Evolutionary conservation across 2,888 invertebrate species (phyloP).

Genomic region (Chouioia cunea): DNA sequence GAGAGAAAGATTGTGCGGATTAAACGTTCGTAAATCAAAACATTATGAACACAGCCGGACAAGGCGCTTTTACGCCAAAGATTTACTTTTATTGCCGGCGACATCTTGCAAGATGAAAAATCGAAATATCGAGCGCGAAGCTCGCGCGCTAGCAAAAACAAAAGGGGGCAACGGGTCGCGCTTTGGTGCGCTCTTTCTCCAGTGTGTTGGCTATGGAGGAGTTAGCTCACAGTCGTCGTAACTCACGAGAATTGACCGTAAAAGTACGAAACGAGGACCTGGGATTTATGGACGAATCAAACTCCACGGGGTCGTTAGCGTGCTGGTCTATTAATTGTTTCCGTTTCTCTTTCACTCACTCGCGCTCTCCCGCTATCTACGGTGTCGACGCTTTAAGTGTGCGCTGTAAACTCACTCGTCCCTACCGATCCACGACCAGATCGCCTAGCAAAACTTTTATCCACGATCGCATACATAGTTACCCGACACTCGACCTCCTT

Average conservation of each 20-base stretch:
- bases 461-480: constrained; percentile 8
- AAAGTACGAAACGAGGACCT: constrained; percentile 55
- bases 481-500: background rate
- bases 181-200: too few relatives aligned
- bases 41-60: constrained; percentile 5
- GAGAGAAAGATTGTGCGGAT: too few relatives aligned
- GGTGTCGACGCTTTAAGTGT: constrained; percentile 53
- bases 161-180: too few relatives aligned
- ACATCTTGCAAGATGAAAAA: constrained; percentile 43
- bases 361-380: constrained; percentile 25
- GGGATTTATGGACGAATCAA: constrained; percentile 60
- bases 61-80: constrained; percentile 2
- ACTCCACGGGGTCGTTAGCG: constrained; percentile 57
- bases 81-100: constrained; percentile 31
- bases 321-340: constrained; percentile 58
- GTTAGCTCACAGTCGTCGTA: constrained; percentile 44
- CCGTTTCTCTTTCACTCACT: constrained; percentile 24
- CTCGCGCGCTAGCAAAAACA: too few relatives aligned
- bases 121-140: constrained; percentile 23
- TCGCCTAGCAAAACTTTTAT: constrained; percentile 35
- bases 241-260: constrained; percentile 53
- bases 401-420: constrained; percentile 50
- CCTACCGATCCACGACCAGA: constrained; percentile 37
- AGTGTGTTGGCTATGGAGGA: background rate
- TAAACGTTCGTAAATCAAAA: constrained; percentile 18